These are phyloP conservation scores for Beaufortia kweichowensis DNA, from an alignment of 2,113 vertebrate species.

Conservation along the genomic window DNA sequence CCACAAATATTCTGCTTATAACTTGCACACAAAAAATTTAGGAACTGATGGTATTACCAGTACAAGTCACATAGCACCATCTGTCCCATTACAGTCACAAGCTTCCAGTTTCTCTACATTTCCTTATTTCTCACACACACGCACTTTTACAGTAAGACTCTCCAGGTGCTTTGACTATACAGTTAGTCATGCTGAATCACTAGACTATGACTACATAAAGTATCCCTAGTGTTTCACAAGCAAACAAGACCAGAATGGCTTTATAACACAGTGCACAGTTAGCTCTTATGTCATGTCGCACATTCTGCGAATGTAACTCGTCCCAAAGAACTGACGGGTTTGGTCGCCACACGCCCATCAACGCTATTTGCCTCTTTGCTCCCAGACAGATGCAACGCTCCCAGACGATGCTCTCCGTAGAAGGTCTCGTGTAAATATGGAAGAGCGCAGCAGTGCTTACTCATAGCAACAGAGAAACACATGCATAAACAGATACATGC, in stretches of 20 bases:
- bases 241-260: not conserved
- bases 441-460: conserved; percentile 56
- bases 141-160: conserved; percentile 47
- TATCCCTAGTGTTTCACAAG: not conserved
- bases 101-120: not conserved
- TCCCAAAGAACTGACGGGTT: conserved; percentile 3
- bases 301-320: conserved; percentile 22
- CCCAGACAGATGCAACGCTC: conserved; percentile 42
- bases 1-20: conserved; percentile 12
- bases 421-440: conserved; percentile 64
- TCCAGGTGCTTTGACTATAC: conserved; percentile 38
- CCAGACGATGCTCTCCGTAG: conserved; percentile 59
- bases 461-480: conserved; percentile 70
- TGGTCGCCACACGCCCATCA: conserved; percentile 23
- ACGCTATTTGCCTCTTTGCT: conserved; percentile 45
- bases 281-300: conserved; percentile 27
- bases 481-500: conserved; percentile 51
- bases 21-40: conserved; percentile 7
- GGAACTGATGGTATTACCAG: not conserved
- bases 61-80: not conserved
- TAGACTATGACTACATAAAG: not conserved
- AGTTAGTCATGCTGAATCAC: conserved; percentile 61
- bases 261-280: not conserved
- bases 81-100: conserved; percentile 1
- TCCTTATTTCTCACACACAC: not conserved